Base-by-base conservation (phyloP, 2,797 vertebrate genomes). In the Tenualosa thibaudeaui region DNA sequence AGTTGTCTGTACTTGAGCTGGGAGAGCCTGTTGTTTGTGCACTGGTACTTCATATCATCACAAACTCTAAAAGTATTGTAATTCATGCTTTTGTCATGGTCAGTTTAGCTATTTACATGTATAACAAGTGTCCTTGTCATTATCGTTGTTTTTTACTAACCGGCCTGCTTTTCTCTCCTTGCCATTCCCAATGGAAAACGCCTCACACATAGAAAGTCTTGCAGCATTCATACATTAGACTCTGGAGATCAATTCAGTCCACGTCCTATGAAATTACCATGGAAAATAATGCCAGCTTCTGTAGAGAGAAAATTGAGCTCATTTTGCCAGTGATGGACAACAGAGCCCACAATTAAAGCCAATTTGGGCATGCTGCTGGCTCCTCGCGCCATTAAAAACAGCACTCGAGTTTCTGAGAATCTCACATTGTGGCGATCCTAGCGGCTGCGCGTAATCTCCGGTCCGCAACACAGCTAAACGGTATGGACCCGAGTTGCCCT, bases 261-360 rank as follows among this genome's bases (percentile, higher is more conserved):
- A 78, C 19, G 37, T 46, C 2, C 71, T 13, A 78, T 22, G 40
- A 78, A 78, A 78, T 78, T 22, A 46, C 17, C 68, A 71, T 71
- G 68, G 31, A 71, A 71, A 71, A 71, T 71, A 71, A 9, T 40
- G 68, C 68, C 68, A 71, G 68, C 15, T 26, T 37, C 37, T 46
- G 17, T 22, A 40, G 71, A 78, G 71, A 78, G 40, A 78, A 71
- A 78, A 78, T 46, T 5, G 19, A 46, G 71, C 71, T 78, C 71
- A 78, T 78, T 22, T 43, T 46, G 40, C 17, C 26, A 37, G 68
- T 22, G 40, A 78, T n/a, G 37, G 40, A 78, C 71, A 78, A 78
- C 71, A 78, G 37, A 43, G 71, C 6, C 1, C 40, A 43, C 71
- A 78, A 78, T 78, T 78, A 78, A 46, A 78, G n/a, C 15, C 71